Conservation (phyloP, 2,888 invertebrate species). For the Orthosia incerta region DNA sequence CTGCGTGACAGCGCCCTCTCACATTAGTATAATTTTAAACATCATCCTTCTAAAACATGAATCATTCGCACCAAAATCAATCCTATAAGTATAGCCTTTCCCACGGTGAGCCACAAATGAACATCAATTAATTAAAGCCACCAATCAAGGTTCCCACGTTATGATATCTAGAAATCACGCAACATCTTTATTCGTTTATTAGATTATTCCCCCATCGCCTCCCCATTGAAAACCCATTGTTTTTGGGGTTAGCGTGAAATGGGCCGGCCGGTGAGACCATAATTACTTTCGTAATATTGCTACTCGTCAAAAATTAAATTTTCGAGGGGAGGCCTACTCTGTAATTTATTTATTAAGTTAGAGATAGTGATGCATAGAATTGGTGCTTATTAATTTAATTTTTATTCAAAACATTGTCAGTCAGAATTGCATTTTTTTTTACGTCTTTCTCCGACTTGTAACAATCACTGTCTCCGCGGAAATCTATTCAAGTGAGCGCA, state of each 20-base stretch:
- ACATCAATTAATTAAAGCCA: slow-evolving; percentile 88
- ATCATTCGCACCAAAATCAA: slow-evolving; percentile 51
- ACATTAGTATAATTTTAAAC: neutral
- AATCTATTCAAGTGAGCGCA: slow-evolving; percentile 16
- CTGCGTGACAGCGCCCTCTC: no score
- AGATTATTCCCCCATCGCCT: slow-evolving; percentile 78
- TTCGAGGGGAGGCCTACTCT: slow-evolving; percentile 50
- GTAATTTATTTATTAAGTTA: slow-evolving; percentile 51
- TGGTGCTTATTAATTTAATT: slow-evolving; percentile 18
- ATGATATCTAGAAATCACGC: slow-evolving; percentile 90
- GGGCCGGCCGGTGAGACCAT: slow-evolving; percentile 78
- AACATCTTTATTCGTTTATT: slow-evolving; percentile 90
- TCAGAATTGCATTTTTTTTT: neutral
- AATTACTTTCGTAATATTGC: slow-evolving; percentile 80
- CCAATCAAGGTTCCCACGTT: slow-evolving; percentile 89
- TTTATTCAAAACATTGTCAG: slow-evolving; percentile 19
- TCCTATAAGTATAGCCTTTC: slow-evolving; percentile 68
- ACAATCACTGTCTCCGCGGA: neutral
- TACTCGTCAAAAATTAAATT: slow-evolving; percentile 66
- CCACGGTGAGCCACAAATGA: slow-evolving; percentile 80
- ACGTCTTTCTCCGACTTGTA: neutral
- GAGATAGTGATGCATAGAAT: slow-evolving; percentile 31
- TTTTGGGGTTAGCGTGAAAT: slow-evolving; percentile 89
- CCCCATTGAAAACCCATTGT: slow-evolving; percentile 81
- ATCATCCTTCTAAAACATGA: slow-evolving; percentile 17